Evolutionary conservation across 2,113 vertebrate species (phyloP), one percentile per base, ranked within the genome.

Genomic region (Tetraodon nigroviridis): DNA sequence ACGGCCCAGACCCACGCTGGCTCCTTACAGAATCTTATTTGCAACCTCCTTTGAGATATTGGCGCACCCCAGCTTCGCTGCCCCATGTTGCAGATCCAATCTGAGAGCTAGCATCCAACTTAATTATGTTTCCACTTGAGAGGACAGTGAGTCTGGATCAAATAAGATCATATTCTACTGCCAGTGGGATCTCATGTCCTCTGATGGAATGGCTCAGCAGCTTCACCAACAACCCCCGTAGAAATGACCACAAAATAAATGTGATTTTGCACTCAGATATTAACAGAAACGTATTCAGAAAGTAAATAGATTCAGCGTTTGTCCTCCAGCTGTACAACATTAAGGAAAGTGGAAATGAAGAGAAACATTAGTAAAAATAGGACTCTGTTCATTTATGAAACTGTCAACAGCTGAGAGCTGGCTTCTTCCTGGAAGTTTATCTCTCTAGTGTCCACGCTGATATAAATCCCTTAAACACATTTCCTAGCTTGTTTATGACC

Each of bases 111-210:
- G n/a, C 49, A 40, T 64, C 56, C 27, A 56, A 48, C 51, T 71
- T 63, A 55, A 75, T 82, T 66, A 51, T 7, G 47, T 71, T 74
- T 76, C 61, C 55, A 69, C 71, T 64, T 67, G 68, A 78, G 63
- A 66, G 61, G 61, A 51, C 64, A 46, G 58, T 49, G 75, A 69
- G 61, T 47, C 44, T 15, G 41, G 55, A 54, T 76, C 69, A 62
- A 55, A 76, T 62, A 55, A 64, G 66, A 67, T 57, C 52, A 61
- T 55, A 72, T 68, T 61, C 20, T 58, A 22, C 61, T 13, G 5
- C 62, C 69, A 68, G 64, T 40, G 21, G 48, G 45, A 50, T 37
- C 12, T 52, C 44, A 41, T 67, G 42, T 76, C 62, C 76, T 60
- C 45, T 58, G 32, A 12, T 37, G 48, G 42, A 32, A 52, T 54